Conservation (phyloP, 2,797 vertebrate genomes). For the Acrossocheilus wenchowensis region DNA sequence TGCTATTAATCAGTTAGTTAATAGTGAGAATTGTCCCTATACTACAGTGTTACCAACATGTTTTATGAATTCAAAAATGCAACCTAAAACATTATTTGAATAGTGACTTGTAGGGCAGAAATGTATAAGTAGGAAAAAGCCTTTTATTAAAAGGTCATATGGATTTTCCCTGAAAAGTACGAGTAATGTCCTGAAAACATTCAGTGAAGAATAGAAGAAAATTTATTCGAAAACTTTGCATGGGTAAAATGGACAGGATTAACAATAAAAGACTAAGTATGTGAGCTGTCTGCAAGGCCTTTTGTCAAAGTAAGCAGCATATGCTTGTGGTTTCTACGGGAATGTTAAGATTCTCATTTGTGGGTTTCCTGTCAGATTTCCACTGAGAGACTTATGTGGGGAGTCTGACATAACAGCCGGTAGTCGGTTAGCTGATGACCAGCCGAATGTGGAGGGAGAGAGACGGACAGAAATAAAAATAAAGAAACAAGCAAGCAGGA, state of each 20-base stretch:
- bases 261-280: conserved; percentile 18
- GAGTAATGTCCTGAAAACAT: neutral
- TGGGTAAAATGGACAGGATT: conserved; percentile 2
- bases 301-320: conserved; percentile 66
- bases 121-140: neutral
- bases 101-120: neutral
- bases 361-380: conserved; percentile 80
- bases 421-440: conserved; percentile 77
- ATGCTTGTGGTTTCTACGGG: conserved; percentile 75
- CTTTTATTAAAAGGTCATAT: neutral
- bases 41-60: neutral
- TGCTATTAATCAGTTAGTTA: neutral
- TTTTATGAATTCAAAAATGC: neutral
- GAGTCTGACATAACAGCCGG: conserved; percentile 79
- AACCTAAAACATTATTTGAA: neutral
- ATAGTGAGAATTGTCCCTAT: neutral
- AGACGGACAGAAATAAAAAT: neutral
- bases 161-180: neutral
- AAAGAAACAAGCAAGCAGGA: neutral
- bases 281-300: conserved; percentile 40
- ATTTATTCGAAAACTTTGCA: neutral
- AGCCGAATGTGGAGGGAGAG: conserved; percentile 72
- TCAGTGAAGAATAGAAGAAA: neutral
- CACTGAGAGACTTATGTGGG: conserved; percentile 71
- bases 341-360: conserved; percentile 71